Percentiles rank a stretch among this genome's conserved stretches.
Conservation (phyloP, 1,140 invertebrate genomes). For the Drosophila obscura region DNA sequence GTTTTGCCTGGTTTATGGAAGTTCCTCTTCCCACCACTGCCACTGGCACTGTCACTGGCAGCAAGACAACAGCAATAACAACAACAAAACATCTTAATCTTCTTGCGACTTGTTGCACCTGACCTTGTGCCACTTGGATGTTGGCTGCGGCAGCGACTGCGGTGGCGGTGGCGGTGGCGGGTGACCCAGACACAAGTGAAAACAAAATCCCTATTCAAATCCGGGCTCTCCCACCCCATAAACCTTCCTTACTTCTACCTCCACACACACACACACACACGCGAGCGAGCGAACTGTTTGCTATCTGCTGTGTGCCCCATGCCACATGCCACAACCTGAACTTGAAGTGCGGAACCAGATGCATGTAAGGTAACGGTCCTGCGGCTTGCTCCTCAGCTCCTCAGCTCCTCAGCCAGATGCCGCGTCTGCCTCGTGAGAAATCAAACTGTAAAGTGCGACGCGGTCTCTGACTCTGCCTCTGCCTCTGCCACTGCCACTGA, state of each 20-base stretch:
- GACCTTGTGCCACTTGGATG: constrained; percentile 76
- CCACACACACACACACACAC: neutral
- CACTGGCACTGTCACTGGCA: too few species aligned
- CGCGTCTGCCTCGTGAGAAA: constrained; percentile 77
- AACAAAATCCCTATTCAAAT: constrained; percentile 82
- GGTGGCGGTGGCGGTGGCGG: too few species aligned
- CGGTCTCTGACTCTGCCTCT: constrained; percentile 45
- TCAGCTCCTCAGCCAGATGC: constrained; percentile 17
- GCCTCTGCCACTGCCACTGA: constrained; percentile 4
- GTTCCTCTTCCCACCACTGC: too few species aligned
- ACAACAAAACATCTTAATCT: constrained; percentile 50
- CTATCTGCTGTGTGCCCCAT: constrained; percentile 16
- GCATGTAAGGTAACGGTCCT: constrained; percentile 78
- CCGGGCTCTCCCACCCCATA: constrained; percentile 46
- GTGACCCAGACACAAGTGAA: constrained; percentile 76
- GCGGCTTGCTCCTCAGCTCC: constrained; percentile 39
- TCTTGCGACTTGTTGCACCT: constrained; percentile 49
- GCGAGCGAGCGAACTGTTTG: neutral
- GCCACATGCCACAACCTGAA: constrained; percentile 66
- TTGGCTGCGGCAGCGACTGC: constrained; percentile 17
- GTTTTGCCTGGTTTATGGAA: neutral
- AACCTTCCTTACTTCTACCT: neutral
- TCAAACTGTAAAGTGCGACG: constrained; percentile 80
- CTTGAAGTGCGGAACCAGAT: constrained; percentile 81
- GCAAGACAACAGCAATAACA: too few species aligned